These are phyloP conservation scores for Prosapia bicincta DNA, from an alignment of 2,888 invertebrate species.

Conservation along the genomic window DNA sequence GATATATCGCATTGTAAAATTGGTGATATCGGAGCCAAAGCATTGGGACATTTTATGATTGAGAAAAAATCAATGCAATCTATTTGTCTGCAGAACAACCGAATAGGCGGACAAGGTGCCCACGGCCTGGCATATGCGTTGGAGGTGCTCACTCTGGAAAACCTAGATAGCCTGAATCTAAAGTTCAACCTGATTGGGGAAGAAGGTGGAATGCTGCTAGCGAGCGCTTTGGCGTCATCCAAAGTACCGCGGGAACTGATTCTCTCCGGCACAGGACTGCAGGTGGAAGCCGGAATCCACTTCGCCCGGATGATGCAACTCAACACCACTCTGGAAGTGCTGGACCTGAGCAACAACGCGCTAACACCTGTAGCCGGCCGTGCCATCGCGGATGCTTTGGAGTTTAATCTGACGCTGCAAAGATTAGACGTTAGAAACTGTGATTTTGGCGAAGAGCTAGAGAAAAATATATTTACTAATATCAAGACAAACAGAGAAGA, in stretches of 20 bases:
- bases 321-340: slow-evolving; percentile 11
- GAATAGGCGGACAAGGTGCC: slow-evolving; percentile 20
- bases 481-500: slow-evolving; percentile 13
- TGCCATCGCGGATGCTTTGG: slow-evolving; percentile 9
- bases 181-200: slow-evolving; percentile 30
- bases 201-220: slow-evolving; percentile 18
- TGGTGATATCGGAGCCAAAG: slow-evolving; percentile 19
- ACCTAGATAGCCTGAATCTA: slow-evolving; percentile 17
- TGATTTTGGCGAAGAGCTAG: slow-evolving; percentile 10
- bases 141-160: neutral
- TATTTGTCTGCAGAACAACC: slow-evolving; percentile 25
- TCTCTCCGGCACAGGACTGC: slow-evolving; percentile 22
- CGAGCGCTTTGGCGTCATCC: slow-evolving; percentile 19
- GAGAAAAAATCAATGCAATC: slow-evolving; percentile 4
- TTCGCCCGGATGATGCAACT: slow-evolving; percentile 17
- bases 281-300: slow-evolving; percentile 4
- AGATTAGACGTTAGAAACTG: slow-evolving; percentile 24
- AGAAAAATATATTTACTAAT: neutral
- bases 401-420: slow-evolving; percentile 8
- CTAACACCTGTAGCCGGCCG: slow-evolving; percentile 21
- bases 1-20: slow-evolving; percentile 29
- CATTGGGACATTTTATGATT: slow-evolving; percentile 19
- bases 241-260: slow-evolving; percentile 13
- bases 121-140: slow-evolving; percentile 23
- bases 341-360: slow-evolving; percentile 29